These are phyloP conservation scores for Eledone cirrhosa DNA, from an alignment of 2,888 invertebrate genomes.

Conservation along the genomic window DNA sequence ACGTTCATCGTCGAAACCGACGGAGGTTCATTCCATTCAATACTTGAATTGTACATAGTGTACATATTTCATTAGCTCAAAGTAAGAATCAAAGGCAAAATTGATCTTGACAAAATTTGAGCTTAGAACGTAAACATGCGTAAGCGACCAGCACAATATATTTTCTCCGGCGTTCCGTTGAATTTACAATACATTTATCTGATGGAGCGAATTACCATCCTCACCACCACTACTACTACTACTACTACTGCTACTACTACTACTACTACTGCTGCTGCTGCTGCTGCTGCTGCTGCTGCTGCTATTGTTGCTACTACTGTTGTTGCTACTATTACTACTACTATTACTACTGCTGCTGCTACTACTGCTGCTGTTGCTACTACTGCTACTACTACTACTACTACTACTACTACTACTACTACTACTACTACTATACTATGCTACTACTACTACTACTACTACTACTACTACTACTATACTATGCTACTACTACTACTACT, in stretches of 20 bases:
- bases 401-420: constrained; percentile 30
- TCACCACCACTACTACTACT: constrained; percentile 28
- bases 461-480: constrained; percentile 1
- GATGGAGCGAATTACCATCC: too few species aligned
- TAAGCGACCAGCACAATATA: too few species aligned
- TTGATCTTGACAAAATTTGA: too few species aligned
- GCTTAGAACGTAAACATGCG: too few species aligned
- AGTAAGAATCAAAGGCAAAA: too few species aligned
- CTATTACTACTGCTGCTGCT: constrained; percentile 11
- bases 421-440: too few species aligned
- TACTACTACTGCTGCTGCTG: constrained; percentile 11
- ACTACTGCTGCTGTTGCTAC: constrained; percentile 29
- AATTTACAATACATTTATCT: too few species aligned
- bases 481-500: constrained; percentile 23
- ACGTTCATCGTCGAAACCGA: too few species aligned
- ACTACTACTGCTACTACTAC: constrained; percentile 28
- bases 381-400: constrained; percentile 31
- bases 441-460: neutral
- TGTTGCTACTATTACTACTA: constrained; percentile 15
- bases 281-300: constrained; percentile 20
- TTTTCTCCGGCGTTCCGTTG: too few species aligned
- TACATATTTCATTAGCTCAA: too few species aligned
- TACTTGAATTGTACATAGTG: too few species aligned
- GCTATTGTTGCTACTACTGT: constrained; percentile 23
- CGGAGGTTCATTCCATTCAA: too few species aligned